These are phyloP conservation scores for Gryllus bimaculatus DNA, from an alignment of 1,140 invertebrate species.

Conservation along the genomic window DNA sequence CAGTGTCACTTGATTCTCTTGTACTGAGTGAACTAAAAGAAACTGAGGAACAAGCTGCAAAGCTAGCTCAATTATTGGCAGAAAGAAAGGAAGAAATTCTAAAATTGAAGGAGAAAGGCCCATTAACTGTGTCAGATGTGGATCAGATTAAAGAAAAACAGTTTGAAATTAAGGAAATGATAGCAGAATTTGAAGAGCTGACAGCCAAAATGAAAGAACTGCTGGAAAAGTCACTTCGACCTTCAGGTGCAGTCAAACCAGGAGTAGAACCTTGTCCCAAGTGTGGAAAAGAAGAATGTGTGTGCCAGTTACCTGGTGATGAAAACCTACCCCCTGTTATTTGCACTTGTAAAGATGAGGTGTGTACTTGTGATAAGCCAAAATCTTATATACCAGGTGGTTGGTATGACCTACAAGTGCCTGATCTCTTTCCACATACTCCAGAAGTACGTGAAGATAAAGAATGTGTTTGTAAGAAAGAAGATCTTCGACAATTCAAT, in stretches of 20 bases:
- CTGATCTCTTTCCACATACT: neutral
- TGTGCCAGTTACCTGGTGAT: neutral
- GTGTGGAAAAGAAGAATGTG: neutral
- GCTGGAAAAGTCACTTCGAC: neutral
- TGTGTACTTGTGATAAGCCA: neutral
- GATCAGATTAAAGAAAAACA: neutral
- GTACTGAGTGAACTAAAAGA: neutral
- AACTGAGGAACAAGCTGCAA: neutral
- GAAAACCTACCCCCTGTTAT: neutral
- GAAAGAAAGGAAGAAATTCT: neutral
- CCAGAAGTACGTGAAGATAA: neutral
- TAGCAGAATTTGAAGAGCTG: neutral
- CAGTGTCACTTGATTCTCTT: neutral
- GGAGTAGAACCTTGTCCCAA: neutral
- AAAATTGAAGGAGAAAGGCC: neutral
- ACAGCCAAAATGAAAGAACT: neutral
- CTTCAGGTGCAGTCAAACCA: neutral
- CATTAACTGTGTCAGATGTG: neutral
- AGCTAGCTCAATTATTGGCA: neutral
- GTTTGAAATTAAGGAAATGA: neutral
- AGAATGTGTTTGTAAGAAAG: neutral
- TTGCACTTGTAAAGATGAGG: neutral
- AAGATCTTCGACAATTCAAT: neutral
- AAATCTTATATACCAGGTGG: neutral
- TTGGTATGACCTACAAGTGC: neutral